Conservation (phyloP, 2,797 vertebrate species). For the Varecia variegata region DNA sequence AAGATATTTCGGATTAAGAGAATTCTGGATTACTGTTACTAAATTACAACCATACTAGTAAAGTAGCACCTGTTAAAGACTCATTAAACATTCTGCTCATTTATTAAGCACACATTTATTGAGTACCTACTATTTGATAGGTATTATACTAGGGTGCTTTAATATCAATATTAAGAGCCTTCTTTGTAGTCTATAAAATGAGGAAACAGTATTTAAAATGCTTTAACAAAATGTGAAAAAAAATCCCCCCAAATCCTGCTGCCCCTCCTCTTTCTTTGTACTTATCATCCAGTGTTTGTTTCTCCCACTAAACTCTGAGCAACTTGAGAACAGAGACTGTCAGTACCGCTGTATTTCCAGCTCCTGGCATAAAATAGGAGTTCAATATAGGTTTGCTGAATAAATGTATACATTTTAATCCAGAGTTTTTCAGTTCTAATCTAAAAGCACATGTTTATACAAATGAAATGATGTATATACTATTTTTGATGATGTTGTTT, state of each 20-base stretch:
- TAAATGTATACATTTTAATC: neutral
- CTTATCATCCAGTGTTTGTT: neutral
- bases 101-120: neutral
- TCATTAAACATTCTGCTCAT: neutral
- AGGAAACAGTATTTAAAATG: neutral
- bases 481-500: slow-evolving; percentile 22
- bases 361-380: neutral
- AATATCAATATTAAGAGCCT: neutral
- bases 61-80: neutral
- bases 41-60: neutral
- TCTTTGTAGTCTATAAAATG: slow-evolving; percentile 20
- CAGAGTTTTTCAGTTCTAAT: slow-evolving; percentile 7
- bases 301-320: neutral
- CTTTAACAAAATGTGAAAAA: slow-evolving; percentile 30
- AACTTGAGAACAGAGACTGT: neutral
- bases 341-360: neutral
- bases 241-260: neutral
- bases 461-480: neutral
- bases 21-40: slow-evolving; percentile 29
- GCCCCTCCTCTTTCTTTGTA: neutral
- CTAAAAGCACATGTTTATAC: neutral
- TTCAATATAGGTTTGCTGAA: slow-evolving; percentile 3
- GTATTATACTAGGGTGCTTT: neutral
- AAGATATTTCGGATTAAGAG: neutral
- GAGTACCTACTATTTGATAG: neutral